These are phyloP conservation scores for Apamea crenata DNA, from an alignment of 2,888 invertebrate species.

Conservation along the genomic window DNA sequence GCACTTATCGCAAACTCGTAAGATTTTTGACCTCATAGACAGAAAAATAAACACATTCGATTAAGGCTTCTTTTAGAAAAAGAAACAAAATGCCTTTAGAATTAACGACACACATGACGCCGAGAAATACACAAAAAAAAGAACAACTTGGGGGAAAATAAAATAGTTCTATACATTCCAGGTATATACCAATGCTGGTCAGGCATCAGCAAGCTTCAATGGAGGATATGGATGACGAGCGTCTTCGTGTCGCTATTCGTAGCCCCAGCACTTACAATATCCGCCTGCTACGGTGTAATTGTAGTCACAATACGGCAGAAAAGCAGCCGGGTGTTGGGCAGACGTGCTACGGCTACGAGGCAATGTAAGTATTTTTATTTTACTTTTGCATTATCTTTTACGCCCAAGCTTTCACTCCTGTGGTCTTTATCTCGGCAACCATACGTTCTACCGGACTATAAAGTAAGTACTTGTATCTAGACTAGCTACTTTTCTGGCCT, in stretches of 20 bases:
- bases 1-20: too few relatives aligned
- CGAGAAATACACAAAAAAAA: too few relatives aligned
- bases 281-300: conserved; percentile 97
- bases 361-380: conserved; percentile 78
- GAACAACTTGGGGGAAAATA: too few relatives aligned
- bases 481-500: neutral
- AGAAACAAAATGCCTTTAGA: too few relatives aligned
- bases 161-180: conserved; percentile 64
- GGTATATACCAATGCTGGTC: conserved; percentile 97
- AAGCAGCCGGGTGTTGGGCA: conserved; percentile 91
- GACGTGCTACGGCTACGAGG: conserved; percentile 81
- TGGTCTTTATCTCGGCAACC: neutral
- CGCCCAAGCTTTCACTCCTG: neutral
- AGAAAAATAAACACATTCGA: too few relatives aligned
- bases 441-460: neutral
- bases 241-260: conserved; percentile 95
- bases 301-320: conserved; percentile 97
- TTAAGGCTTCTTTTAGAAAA: too few relatives aligned
- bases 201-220: conserved; percentile 93
- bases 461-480: neutral
- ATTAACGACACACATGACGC: too few relatives aligned
- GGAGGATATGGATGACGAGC: conserved; percentile 97
- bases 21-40: too few relatives aligned
- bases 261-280: conserved; percentile 96
- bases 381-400: neutral